Percentiles rank a stretch among this genome's conserved stretches.
phyloP scores from a whole-genome alignment of 2,113 vertebrate genomes.

The Microtus montanus region DNA sequence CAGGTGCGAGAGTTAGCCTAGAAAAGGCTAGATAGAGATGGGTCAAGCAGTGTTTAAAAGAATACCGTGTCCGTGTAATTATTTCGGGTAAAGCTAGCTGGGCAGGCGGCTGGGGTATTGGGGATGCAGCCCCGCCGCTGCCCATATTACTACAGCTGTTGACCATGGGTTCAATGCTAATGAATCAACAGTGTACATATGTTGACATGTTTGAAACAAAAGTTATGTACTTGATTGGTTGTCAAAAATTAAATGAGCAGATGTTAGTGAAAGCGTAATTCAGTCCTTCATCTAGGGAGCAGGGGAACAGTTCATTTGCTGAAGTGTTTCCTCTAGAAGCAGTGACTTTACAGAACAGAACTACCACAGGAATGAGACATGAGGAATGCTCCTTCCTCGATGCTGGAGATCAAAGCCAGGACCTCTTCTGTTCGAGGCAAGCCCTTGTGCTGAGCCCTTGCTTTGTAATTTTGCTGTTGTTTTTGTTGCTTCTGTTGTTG shows the following conservation, averaged over 20 bases:
- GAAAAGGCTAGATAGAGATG: no score
- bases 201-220: conserved; percentile 5
- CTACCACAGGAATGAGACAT: not conserved
- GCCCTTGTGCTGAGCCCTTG: not conserved
- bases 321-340: not conserved
- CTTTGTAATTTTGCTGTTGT: not conserved
- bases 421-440: not conserved
- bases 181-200: not conserved
- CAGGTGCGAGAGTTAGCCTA: no score
- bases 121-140: no score
- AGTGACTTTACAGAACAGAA: not conserved
- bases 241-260: not conserved
- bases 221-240: not conserved
- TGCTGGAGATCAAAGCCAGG: not conserved
- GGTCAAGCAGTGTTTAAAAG: no score
- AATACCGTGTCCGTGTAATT: no score
- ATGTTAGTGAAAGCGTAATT: not conserved
- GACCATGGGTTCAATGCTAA: not conserved
- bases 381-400: not conserved
- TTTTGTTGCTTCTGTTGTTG: not conserved
- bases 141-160: no score
- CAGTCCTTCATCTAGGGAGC: not conserved
- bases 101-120: no score
- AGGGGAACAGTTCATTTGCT: not conserved
- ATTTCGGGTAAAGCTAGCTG: no score